Evolutionary conservation across 2,113 vertebrate species (phyloP).

Genomic region (Xenopus laevis): DNA sequence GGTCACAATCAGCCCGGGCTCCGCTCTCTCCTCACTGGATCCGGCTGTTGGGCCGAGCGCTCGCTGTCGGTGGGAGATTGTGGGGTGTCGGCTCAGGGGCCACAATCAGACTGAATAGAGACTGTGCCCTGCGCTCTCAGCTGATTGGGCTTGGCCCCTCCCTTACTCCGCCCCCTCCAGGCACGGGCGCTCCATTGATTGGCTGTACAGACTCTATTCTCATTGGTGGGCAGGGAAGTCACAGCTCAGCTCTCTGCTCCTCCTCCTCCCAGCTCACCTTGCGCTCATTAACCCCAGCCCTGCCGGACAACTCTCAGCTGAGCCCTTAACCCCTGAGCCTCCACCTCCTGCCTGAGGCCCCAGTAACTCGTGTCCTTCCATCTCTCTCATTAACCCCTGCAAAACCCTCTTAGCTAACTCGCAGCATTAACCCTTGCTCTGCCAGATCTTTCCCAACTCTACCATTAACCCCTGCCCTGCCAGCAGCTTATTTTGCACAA

Average conservation of each 20-base stretch:
- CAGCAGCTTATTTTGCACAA: too few species aligned
- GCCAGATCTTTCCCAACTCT: background rate
- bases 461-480: too few species aligned
- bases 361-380: background rate
- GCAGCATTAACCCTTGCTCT: background rate
- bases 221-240: slow-evolving; percentile 33
- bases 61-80: background rate
- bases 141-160: slow-evolving; percentile 26
- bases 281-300: slow-evolving; percentile 7
- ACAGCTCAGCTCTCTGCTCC: slow-evolving; percentile 13
- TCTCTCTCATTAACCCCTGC: background rate
- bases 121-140: slow-evolving; percentile 27
- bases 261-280: slow-evolving; percentile 9
- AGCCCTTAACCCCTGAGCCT: background rate
- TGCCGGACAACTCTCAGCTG: background rate
- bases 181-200: background rate
- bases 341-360: background rate
- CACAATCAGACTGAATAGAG: background rate
- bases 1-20: too few species aligned
- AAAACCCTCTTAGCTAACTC: background rate
- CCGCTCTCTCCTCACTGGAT: too few species aligned
- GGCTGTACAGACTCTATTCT: background rate
- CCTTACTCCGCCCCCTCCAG: background rate
- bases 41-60: too few species aligned
- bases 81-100: background rate